Base-by-base conservation (phyloP, 1,140 invertebrate genomes). In the Ostrea edulis region DNA sequence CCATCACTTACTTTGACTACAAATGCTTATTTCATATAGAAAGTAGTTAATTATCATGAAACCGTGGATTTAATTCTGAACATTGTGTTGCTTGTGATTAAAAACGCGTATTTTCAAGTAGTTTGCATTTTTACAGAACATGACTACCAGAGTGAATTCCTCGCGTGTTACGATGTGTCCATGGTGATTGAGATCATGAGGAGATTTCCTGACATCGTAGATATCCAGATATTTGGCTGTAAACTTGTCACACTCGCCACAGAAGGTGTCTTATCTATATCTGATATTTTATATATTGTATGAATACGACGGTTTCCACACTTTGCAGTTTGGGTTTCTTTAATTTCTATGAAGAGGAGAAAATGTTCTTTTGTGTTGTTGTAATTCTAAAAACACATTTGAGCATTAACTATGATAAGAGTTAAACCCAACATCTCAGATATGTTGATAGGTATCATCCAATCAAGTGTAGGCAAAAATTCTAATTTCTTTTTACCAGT, bases 181-280 rank as follows among this genome's bases (percentile, higher is more conserved):
- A 29, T 35, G 22, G 68, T 77, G 22, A 77, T 77, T 77, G 68
- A 77, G 8, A 77, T 77, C 68, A 77, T 77, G 68, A 25, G 68
- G 8, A 35, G 68, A 35, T 77, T 77, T 35, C 68, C 68, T 14
- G 68, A 77, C 29, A 29, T 14, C 11, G 68, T 77, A 29, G 68
- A 77, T 35, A 77, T 77, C 25, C 68, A 77, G 22, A 35, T 77
- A 12, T 77, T 77, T 77, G 68, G 68, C 25, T 77, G 68, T 29
- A 77, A 77, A 77, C 68, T 77, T 5, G 9, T 77, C 68, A 77
- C 25, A 25, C 29, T 77, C 9, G 68, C 68, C 25, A 77, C 25
- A 12, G 68, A 77, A 11, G 68, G 68, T 29, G 29, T 14, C 25
- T 77, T 62, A n/a, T 62, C n/a, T 62, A 14, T 62, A 17, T 20